Evolutionary conservation across 2,888 invertebrate genomes (phyloP).

Genomic region (Epistrophella euchroma): DNA sequence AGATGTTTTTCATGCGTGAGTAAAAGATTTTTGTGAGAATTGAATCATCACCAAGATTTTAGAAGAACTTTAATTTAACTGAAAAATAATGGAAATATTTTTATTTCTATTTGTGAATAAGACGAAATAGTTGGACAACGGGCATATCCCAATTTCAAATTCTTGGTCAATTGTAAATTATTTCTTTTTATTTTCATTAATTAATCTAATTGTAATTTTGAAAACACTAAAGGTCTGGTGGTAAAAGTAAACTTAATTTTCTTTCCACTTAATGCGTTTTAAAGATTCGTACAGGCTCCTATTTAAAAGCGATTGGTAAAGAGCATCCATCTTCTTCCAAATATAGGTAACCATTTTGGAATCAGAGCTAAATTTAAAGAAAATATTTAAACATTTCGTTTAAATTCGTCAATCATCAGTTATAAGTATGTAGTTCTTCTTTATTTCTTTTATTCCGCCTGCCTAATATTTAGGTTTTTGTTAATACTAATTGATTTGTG

Average conservation of each 20-base stretch:
- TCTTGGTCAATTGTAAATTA: no score
- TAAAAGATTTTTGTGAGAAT: conserved; percentile 1
- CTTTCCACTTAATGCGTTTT: neutral
- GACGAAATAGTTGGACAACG: no score
- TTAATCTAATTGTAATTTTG: neutral
- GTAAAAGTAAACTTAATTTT: neutral
- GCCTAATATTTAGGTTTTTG: conserved; percentile 74
- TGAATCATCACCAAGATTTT: neutral
- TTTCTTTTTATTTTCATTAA: neutral
- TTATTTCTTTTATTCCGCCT: conserved; percentile 52
- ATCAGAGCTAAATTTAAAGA: neutral
- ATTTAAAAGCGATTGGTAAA: neutral
- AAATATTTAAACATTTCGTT: neutral
- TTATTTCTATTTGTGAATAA: no score
- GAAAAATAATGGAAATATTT: neutral
- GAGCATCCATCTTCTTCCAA: neutral
- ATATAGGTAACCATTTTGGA: neutral
- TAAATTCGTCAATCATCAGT: conserved; percentile 6
- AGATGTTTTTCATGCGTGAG: neutral
- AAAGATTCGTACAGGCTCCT: neutral
- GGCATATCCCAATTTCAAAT: no score
- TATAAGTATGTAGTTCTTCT: conserved; percentile 31
- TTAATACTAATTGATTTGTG: conserved; percentile 27
- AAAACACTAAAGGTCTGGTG: neutral
- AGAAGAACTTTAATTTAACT: neutral